Percentiles rank a stretch among this genome's conserved stretches.
phyloP scores from a whole-genome alignment of 2,113 vertebrate species.

The Lamprologus callipterus region DNA sequence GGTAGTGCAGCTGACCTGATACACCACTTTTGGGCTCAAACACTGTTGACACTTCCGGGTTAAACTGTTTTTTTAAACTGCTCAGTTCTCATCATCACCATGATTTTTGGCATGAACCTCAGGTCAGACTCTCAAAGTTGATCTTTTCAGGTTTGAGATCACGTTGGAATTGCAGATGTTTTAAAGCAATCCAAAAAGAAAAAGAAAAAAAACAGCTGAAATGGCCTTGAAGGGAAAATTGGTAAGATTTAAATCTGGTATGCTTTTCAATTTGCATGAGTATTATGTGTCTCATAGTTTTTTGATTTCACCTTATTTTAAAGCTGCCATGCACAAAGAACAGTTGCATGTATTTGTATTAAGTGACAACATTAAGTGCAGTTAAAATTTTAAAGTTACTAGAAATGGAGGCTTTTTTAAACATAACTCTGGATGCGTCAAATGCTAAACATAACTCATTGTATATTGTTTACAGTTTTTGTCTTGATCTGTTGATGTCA shows the following conservation, averaged over 20 bases:
- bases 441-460: neutral
- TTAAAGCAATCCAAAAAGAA: neutral
- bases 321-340: neutral
- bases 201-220: neutral
- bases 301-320: neutral
- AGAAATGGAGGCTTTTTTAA: neutral
- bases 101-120: too few species aligned
- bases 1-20: too few species aligned
- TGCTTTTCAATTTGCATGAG: neutral
- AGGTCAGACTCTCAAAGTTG: too few species aligned
- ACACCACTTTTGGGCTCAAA: too few species aligned
- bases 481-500: neutral
- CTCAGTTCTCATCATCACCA: too few species aligned
- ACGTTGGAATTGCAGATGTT: accelerated
- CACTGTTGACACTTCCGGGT: too few species aligned
- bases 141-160: neutral
- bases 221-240: neutral
- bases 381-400: neutral
- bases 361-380: neutral
- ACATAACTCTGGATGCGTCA: neutral
- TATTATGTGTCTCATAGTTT: neutral
- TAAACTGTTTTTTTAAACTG: too few species aligned
- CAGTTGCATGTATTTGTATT: neutral
- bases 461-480: neutral
- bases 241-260: neutral